A percentile compares a stretch with the other conserved stretches of the same genome.
Evolutionary conservation across 1,140 invertebrate genomes (phyloP).

Genomic region (Trypoxylus dichotomus): DNA sequence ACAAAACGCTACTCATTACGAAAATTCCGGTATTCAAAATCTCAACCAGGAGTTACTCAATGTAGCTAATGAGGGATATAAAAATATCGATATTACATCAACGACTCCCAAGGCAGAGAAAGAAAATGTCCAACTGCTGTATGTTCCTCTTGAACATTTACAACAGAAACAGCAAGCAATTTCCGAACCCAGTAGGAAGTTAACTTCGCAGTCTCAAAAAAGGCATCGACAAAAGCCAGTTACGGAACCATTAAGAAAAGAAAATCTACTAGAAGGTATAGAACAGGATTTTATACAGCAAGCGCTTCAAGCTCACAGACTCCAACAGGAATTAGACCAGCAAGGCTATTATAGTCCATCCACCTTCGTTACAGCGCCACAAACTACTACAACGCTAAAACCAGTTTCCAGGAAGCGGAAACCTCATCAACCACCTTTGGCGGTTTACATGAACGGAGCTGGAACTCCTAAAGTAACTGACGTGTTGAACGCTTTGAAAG

Average conservation of each 20-base stretch:
- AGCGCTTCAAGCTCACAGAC: constrained; percentile 12
- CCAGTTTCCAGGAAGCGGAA: constrained; percentile 61
- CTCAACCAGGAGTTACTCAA: neutral
- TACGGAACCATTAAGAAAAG: neutral
- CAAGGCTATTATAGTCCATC: neutral
- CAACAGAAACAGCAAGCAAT: neutral
- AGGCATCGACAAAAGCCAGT: neutral
- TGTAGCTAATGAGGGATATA: neutral
- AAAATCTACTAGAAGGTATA: neutral
- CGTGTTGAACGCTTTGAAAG: constrained; percentile 68
- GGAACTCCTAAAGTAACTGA: constrained; percentile 62
- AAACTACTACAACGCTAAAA: constrained; percentile 33
- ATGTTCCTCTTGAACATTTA: constrained; percentile 11
- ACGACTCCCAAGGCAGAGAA: constrained; percentile 4
- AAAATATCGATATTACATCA: constrained; percentile 1
- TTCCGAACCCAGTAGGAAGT: neutral
- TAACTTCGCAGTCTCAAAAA: neutral
- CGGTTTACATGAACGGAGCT: constrained; percentile 67
- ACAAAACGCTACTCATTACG: neutral
- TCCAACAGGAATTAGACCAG: constrained; percentile 17
- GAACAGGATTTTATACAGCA: constrained; percentile 17
- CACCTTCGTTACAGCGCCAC: neutral
- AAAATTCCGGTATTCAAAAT: constrained; percentile 4
- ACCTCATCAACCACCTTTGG: constrained; percentile 78
- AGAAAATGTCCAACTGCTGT: constrained; percentile 10